Evolutionary conservation across 2,888 invertebrate genomes (phyloP).

Genomic region (Lasioglossum zephyrum): DNA sequence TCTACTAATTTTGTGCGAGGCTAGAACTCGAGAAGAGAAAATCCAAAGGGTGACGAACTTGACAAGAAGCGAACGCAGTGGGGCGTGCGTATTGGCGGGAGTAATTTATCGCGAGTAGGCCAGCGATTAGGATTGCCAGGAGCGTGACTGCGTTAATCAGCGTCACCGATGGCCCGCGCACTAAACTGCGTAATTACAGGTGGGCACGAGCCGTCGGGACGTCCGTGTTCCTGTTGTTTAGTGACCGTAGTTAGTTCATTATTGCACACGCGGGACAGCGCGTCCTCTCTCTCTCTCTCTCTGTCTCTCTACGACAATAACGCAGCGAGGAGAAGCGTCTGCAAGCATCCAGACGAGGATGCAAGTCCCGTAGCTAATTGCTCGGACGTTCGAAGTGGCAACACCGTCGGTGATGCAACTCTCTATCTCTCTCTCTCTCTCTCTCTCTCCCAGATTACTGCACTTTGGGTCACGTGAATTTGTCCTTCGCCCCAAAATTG

Average conservation of each 20-base stretch:
- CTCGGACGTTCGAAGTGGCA: constrained; percentile 63
- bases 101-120: constrained; percentile 7
- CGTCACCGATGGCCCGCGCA: constrained; percentile 51
- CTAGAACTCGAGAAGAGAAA: too few relatives aligned
- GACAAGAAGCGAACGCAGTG: too few relatives aligned
- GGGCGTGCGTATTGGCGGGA: neutral
- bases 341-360: constrained; percentile 53
- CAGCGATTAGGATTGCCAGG: constrained; percentile 35
- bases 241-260: constrained; percentile 76
- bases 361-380: constrained; percentile 79
- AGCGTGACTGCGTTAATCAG: constrained; percentile 61
- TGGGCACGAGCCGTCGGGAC: neutral
- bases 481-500: constrained; percentile 39
- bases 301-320: neutral
- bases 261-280: constrained; percentile 73
- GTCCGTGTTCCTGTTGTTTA: constrained; percentile 70
- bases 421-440: neutral
- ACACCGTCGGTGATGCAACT: constrained; percentile 46
- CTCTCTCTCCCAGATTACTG: neutral
- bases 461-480: constrained; percentile 49
- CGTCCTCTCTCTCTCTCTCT: neutral
- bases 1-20: too few relatives aligned
- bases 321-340: constrained; percentile 21
- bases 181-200: constrained; percentile 55
- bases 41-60: too few relatives aligned